Conservation (phyloP, 64 coral and sea anemone species). For the Pocillopora damicornis region DNA sequence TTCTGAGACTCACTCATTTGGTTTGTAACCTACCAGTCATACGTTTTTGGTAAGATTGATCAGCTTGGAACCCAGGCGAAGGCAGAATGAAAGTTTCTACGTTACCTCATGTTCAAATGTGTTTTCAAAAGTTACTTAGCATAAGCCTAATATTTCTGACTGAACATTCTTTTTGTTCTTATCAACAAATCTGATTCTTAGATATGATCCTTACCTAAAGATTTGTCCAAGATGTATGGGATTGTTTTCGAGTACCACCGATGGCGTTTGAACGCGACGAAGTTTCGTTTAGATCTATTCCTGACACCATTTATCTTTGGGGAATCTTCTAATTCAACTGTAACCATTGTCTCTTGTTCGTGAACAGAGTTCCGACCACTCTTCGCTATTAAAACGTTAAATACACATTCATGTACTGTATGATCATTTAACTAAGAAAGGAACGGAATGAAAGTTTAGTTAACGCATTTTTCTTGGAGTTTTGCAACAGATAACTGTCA, state of each 20-base stretch:
- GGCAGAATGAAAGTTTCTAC: too few relatives aligned
- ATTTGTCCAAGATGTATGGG: constrained; percentile 22
- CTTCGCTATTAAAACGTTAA: background rate
- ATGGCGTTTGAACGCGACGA: constrained; percentile 1
- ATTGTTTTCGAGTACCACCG: background rate
- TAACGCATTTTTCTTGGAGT: too few relatives aligned
- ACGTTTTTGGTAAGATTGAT: too few relatives aligned
- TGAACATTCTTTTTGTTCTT: too few relatives aligned
- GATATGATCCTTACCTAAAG: background rate
- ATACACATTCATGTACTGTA: background rate
- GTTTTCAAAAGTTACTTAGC: too few relatives aligned
- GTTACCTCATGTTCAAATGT: too few relatives aligned
- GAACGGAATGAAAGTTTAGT: background rate
- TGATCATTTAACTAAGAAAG: background rate
- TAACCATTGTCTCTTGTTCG: background rate
- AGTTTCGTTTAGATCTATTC: constrained; percentile 24
- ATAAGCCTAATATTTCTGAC: too few relatives aligned
- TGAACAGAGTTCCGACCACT: background rate
- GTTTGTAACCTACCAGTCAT: too few relatives aligned
- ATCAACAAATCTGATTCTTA: background rate
- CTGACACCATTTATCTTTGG: background rate
- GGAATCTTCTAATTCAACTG: background rate
- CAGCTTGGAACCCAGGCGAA: too few relatives aligned
- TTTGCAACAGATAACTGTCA: background rate
- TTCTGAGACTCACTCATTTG: too few relatives aligned